Conservation (phyloP, 37 sponge, comb jelly and placozoan genomes). For the Aplysina aerophoba region DNA sequence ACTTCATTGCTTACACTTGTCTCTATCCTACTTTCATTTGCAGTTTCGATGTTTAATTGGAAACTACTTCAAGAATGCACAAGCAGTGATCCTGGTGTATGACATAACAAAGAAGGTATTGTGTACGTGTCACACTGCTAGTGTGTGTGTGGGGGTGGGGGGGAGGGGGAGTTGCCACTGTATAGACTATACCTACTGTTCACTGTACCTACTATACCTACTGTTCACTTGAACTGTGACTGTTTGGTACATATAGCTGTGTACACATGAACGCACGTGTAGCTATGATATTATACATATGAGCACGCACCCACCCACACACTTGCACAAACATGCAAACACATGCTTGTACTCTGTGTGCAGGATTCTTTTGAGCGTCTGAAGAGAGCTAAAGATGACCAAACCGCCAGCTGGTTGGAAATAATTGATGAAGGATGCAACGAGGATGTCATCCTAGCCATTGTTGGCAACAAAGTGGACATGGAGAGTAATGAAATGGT, state of each 20-base stretch:
- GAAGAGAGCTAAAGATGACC: background rate
- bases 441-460: background rate
- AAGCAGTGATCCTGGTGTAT: slow-evolving; percentile 89
- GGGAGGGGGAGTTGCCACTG: background rate
- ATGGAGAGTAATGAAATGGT: background rate
- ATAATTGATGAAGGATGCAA: background rate
- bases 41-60: slow-evolving; percentile 88
- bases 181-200: background rate
- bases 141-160: background rate
- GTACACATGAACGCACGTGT: too few relatives aligned
- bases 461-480: slow-evolving; percentile 24
- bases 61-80: slow-evolving; percentile 89
- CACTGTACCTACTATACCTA: too few relatives aligned
- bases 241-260: too few relatives aligned
- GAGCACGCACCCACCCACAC: background rate
- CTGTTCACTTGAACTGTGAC: too few relatives aligned
- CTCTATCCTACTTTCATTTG: too few relatives aligned
- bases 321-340: too few relatives aligned
- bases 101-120: slow-evolving; percentile 68
- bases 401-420: background rate
- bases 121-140: background rate
- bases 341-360: too few relatives aligned
- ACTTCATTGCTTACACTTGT: too few relatives aligned
- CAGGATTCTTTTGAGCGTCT: background rate
- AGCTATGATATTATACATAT: background rate